Base-by-base conservation (phyloP, 2,113 vertebrate genomes). In the Pedetes capensis region DNA sequence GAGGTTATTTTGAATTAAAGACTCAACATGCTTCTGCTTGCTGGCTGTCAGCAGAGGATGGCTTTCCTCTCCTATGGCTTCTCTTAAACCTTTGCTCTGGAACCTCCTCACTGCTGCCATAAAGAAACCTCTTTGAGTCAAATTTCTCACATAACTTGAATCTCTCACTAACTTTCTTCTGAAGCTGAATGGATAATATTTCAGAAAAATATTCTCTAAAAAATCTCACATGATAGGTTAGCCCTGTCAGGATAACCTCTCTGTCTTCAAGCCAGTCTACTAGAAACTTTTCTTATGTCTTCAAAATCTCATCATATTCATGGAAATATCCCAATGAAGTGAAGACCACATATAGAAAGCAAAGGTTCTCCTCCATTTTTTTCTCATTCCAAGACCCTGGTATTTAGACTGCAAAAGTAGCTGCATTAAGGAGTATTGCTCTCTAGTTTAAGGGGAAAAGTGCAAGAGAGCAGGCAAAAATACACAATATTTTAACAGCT, bases 1-100 rank as follows among this genome's bases (percentile, higher is more conserved):
- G 42, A 82, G 4, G 9, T 8, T 22, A n/a, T n/a, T n/a, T n/a
- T n/a, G n/a, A n/a, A n/a, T n/a, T n/a, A n/a, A n/a, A n/a, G n/a
- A n/a, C n/a, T n/a, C n/a, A 86, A 10, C 1, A 2, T 3, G 1
- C 12, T 68, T 63, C 49, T 34, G 12, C 25, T 72, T 27, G 5
- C n/a, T 51, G 47, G 12, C 34, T 22, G 1, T 59, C 22, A 57
- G 0, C 9, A 8, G 1, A 49, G 14, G 8, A 18, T 1, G 5
- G 25, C 49, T 17, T 29, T 79, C 29, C 12, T 20, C 12, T 44
- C 5, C 42, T 57, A 16, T 20, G 1, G 1, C 1, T n/a, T 29
- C 32, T 74, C 22, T 64, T 10, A 29, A 1, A 0, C 7, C 3
- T 32, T 42, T 37, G 4, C 20, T 53, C 23, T 66, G 7, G 53